Evolutionary conservation across 2,113 vertebrate genomes (phyloP).

Genomic region (Brachypteracias leptosomus): DNA sequence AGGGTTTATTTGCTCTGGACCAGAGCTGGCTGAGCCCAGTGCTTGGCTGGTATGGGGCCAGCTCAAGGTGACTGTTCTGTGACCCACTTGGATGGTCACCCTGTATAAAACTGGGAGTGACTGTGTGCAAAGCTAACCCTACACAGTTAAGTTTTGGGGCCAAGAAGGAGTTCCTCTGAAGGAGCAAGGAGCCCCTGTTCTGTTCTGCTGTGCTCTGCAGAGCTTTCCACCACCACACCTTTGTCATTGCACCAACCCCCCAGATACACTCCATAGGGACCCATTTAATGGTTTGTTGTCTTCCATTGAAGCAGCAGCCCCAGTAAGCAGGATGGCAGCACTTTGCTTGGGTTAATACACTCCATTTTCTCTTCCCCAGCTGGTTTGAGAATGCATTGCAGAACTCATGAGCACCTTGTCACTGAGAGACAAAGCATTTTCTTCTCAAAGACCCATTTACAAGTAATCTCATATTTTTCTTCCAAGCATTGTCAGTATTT

Average conservation of each 20-base stretch:
- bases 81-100: rapidly evolving
- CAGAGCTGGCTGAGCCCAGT: too few relatives aligned
- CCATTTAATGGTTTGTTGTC: not conserved
- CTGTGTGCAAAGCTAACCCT: too few relatives aligned
- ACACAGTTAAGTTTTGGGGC: not conserved
- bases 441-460: not conserved
- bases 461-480: not conserved
- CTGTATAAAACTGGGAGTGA: not conserved
- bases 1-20: not conserved
- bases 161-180: not conserved
- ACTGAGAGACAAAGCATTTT: not conserved
- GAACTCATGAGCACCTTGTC: rapidly evolving
- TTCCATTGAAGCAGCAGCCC: not conserved
- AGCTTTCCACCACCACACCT: not conserved
- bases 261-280: not conserved
- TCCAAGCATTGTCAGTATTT: not conserved
- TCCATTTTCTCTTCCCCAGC: not conserved
- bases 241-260: not conserved
- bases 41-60: not conserved
- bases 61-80: rapidly evolving
- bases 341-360: not conserved
- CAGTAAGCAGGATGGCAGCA: not conserved
- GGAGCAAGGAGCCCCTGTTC: not conserved
- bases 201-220: not conserved
- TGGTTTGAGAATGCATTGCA: not conserved